Evolutionary conservation across 2,888 invertebrate species (phyloP).

Genomic region (Andrena praecox): DNA sequence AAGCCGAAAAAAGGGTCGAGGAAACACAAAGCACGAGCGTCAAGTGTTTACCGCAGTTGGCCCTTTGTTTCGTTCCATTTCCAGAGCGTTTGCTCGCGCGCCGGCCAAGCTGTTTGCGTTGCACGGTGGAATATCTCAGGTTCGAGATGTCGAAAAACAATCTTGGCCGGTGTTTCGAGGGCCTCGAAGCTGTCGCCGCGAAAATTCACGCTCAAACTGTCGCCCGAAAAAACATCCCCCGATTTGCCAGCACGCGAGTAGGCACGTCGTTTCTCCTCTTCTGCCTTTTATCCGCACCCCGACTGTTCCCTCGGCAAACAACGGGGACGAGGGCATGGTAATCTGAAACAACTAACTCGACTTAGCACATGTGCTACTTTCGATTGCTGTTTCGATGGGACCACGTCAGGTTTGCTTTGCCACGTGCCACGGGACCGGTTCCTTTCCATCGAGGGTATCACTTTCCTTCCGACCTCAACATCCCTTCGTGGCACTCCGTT

Average conservation of each 20-base stretch:
- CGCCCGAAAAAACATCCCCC: slow-evolving; percentile 33
- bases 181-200: slow-evolving; percentile 21
- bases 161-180: slow-evolving; percentile 42
- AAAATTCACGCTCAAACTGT: slow-evolving; percentile 22
- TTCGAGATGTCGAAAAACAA: slow-evolving; percentile 56
- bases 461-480: slow-evolving; percentile 4
- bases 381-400: slow-evolving; percentile 32
- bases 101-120: slow-evolving; percentile 44
- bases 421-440: slow-evolving; percentile 41
- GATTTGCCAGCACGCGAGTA: slow-evolving; percentile 18
- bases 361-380: slow-evolving; percentile 22
- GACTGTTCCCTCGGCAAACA: slow-evolving; percentile 32
- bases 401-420: slow-evolving; percentile 14
- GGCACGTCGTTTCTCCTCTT: background rate
- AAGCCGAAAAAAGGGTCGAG: background rate
- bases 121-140: slow-evolving; percentile 35
- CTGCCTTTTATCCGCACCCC: slow-evolving; percentile 10
- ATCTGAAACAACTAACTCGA: slow-evolving; percentile 27
- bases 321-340: slow-evolving; percentile 8
- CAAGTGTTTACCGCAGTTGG: slow-evolving; percentile 52
- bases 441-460: slow-evolving; percentile 7
- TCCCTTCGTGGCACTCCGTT: background rate
- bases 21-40: background rate
- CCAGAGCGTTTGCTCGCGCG: slow-evolving; percentile 51
- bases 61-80: slow-evolving; percentile 56